A percentile compares a stretch with the other conserved stretches of the same genome.
Evolutionary conservation across 2,797 vertebrate species (phyloP).

Genomic region (Threskiornis aethiopicus): DNA sequence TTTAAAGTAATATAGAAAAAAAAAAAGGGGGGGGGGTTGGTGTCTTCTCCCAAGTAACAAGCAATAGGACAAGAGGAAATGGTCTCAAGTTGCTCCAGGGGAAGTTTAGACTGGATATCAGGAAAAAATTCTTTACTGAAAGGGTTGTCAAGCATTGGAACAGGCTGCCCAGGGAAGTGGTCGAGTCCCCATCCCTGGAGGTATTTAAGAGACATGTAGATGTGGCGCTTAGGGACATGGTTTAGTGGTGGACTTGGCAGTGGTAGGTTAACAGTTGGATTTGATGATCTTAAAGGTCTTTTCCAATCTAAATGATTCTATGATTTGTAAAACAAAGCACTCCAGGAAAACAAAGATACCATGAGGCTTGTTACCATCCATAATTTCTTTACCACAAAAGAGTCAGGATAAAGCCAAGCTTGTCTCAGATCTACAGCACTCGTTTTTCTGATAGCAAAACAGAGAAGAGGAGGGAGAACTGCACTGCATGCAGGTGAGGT

Average conservation of each 20-base stretch:
- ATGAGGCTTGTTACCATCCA: not conserved
- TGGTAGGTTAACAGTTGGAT: not conserved
- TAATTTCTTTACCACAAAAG: not conserved
- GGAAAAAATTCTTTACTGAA: not conserved
- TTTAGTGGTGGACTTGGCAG: not conserved
- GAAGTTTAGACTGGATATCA: not conserved
- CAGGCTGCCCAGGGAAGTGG: not conserved
- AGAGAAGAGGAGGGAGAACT: not conserved
- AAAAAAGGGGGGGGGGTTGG: not conserved
- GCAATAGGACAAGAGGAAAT: not conserved
- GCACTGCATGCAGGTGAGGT: not conserved
- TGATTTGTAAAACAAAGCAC: not conserved
- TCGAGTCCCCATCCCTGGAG: not conserved
- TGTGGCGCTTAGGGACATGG: not conserved
- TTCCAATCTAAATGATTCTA: not conserved
- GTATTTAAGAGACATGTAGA: not conserved
- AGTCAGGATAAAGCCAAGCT: not conserved
- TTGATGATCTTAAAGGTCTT: not conserved
- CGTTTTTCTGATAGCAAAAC: not conserved
- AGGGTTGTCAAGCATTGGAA: not conserved
- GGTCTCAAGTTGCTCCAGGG: not conserved
- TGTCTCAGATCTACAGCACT: accelerated
- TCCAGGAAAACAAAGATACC: not conserved
- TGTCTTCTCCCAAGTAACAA: not conserved
- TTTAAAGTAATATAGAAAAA: not conserved